A percentile compares a stretch with the other conserved stretches of the same genome.
Conservation (phyloP, 2,113 vertebrate genomes). For the Reinhardtius hippoglossoides region DNA sequence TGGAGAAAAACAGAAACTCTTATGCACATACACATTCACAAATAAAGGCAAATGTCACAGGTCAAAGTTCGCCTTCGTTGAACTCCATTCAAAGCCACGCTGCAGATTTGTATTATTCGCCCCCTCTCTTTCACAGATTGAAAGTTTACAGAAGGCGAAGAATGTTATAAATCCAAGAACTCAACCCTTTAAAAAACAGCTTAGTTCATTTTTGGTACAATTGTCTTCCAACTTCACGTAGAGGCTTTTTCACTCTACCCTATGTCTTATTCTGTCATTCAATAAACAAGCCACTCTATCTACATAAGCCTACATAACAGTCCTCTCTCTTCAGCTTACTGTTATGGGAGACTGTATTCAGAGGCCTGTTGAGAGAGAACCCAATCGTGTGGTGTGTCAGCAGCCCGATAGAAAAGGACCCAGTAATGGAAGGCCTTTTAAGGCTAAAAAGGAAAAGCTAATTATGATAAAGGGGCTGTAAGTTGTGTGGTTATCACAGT, state of each 20-base stretch:
- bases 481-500: conserved; percentile 85
- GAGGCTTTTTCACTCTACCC: conserved; percentile 5
- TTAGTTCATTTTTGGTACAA: neutral
- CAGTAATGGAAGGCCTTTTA: conserved; percentile 85
- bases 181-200: neutral
- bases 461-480: conserved; percentile 87
- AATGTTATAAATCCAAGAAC: neutral
- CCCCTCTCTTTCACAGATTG: no score
- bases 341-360: conserved; percentile 60
- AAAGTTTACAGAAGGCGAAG: no score
- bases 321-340: conserved; percentile 1
- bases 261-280: conserved; percentile 19
- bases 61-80: no score
- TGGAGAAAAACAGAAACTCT: no score
- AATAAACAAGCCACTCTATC: conserved; percentile 50
- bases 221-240: conserved; percentile 1
- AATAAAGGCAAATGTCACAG: no score
- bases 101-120: no score
- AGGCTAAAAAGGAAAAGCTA: conserved; percentile 85
- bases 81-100: no score
- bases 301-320: conserved; percentile 19
- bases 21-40: no score
- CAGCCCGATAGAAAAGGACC: conserved; percentile 77
- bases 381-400: conserved; percentile 79
- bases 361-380: conserved; percentile 65